Evolutionary conservation across 53 echinoderm and acorn worm species (phyloP).

Genomic region (Antedon mediterranea): DNA sequence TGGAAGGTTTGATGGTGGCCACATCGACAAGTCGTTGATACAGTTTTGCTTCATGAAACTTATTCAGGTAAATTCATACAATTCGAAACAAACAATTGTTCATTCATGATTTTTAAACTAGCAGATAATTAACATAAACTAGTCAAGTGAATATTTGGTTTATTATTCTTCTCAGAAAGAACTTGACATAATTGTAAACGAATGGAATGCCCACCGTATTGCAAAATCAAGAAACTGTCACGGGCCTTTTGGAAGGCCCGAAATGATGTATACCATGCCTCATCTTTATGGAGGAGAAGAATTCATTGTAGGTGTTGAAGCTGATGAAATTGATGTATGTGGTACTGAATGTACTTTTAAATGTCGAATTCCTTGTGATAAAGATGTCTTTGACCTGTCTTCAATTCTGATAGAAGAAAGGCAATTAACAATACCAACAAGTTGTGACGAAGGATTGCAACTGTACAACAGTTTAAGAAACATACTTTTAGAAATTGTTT

Average conservation of each 20-base stretch:
- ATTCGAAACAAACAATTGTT: not conserved
- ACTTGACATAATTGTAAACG: not conserved
- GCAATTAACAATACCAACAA: not conserved
- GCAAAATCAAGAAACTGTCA: conserved; percentile 6
- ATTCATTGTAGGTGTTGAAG: not conserved
- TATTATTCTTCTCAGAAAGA: not conserved
- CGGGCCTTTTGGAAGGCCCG: conserved; percentile 5
- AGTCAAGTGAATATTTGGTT: not conserved
- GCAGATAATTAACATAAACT: too few species aligned
- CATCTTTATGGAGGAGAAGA: not conserved
- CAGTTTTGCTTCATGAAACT: conserved; percentile 28
- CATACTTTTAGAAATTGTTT: not conserved
- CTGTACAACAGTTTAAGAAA: not conserved
- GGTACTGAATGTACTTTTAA: conserved; percentile 18
- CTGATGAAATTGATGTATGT: conserved; percentile 16
- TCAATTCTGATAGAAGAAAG: not conserved
- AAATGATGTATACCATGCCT: not conserved
- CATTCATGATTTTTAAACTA: not conserved
- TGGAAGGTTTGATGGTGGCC: conserved; percentile 23
- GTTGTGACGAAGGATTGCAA: not conserved
- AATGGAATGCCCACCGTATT: conserved; percentile 5
- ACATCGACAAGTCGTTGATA: conserved; percentile 21
- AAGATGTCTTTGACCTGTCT: conserved; percentile 19
- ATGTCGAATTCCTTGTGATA: conserved; percentile 14
- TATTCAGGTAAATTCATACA: conserved; percentile 29